A percentile compares a stretch with the other conserved stretches of the same genome.
phyloP scores from a whole-genome alignment of 2,888 invertebrate genomes.

The Tetropium fuscum region DNA sequence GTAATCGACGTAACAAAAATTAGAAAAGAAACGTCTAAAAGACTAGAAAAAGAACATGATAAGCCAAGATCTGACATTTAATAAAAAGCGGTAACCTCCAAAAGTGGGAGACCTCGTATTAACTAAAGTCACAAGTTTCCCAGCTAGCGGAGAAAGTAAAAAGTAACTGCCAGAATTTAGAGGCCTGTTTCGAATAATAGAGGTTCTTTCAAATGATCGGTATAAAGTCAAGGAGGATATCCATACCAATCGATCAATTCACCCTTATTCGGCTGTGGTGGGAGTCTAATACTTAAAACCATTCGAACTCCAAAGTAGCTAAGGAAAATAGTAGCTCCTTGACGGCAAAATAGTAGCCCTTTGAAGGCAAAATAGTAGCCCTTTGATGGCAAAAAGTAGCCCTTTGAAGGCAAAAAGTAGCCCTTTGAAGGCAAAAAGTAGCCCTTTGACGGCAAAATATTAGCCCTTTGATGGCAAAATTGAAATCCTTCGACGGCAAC shows the following conservation, averaged over 20 bases:
- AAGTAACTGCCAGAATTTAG: neutral
- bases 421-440: no score
- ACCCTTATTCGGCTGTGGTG: neutral
- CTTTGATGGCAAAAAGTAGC: no score
- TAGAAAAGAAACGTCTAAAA: neutral
- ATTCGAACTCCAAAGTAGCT: neutral
- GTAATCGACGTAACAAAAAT: neutral
- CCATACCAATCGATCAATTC: neutral
- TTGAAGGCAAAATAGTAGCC: neutral
- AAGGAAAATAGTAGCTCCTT: no score
- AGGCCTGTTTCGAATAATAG: constrained; percentile 1
- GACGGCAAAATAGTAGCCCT: neutral
- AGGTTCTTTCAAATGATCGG: neutral
- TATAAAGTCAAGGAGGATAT: neutral
- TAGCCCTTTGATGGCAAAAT: no score
- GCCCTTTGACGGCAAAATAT: no score
- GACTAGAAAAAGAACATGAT: neutral
- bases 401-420: no score
- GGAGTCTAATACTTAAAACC: neutral
- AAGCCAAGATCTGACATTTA: constrained; percentile 1
- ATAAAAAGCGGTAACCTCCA: neutral
- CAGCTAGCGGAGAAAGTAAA: neutral
- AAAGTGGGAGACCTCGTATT: constrained; percentile 3
- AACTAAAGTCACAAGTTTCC: constrained; percentile 11
- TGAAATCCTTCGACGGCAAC: no score